A percentile compares a stretch with the other conserved stretches of the same genome.
phyloP scores from a whole-genome alignment of 2,113 vertebrate species.

The Zosterops pallidus region DNA sequence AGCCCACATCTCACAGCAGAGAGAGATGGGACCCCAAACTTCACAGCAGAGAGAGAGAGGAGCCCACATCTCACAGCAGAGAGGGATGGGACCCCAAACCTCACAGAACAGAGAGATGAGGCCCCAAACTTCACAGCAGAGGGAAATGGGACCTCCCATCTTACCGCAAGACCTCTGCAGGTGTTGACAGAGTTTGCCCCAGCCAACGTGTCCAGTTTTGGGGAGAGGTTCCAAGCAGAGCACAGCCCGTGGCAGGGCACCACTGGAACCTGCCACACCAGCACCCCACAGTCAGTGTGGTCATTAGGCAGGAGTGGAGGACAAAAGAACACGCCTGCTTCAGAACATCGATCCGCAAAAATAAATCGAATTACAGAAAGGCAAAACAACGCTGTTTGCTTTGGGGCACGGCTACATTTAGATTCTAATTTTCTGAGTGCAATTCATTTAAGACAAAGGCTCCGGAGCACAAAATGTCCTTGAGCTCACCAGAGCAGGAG shows the following conservation, averaged over 20 bases:
- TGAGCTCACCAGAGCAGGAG: not conserved
- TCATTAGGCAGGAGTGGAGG: not conserved
- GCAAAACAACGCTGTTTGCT: conserved; percentile 41
- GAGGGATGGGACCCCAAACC: not conserved
- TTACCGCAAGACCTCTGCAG: not conserved
- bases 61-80: not conserved
- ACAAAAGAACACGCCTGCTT: not conserved
- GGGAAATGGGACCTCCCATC: not conserved
- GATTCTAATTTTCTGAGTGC: conserved; percentile 38
- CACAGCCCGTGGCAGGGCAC: not conserved
- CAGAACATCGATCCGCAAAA: conserved; percentile 25
- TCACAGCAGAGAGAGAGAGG: not conserved
- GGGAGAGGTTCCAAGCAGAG: not conserved
- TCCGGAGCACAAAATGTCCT: conserved; percentile 22
- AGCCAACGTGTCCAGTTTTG: fast-evolving
- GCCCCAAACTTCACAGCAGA: too few species aligned
- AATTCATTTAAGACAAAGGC: conserved; percentile 30
- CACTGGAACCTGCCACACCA: fast-evolving
- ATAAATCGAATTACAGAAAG: conserved; percentile 40
- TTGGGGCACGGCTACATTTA: conserved; percentile 33
- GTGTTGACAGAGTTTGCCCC: not conserved
- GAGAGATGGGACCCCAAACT: not conserved
- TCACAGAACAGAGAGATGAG: not conserved
- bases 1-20: not conserved
- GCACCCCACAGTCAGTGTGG: not conserved